A percentile compares a stretch with the other conserved stretches of the same genome.
phyloP scores from a whole-genome alignment of 2,113 vertebrate genomes.

The Vidua chalybeata region DNA sequence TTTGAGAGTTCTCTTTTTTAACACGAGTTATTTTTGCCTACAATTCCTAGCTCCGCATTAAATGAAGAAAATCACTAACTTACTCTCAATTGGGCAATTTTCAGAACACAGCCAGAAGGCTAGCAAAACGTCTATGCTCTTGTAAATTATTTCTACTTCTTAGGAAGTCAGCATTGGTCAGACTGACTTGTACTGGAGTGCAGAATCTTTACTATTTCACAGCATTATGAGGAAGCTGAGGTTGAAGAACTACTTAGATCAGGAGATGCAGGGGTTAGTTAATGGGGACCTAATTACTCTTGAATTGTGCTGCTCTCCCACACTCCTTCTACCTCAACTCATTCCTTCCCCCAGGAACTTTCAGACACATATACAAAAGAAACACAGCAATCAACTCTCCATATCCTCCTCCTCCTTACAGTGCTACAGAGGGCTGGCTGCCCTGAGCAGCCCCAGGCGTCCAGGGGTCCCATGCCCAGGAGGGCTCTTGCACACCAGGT shows the following conservation, averaged over 20 bases:
- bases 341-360: background rate
- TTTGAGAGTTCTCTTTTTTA: background rate
- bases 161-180: background rate
- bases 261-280: background rate
- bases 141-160: background rate
- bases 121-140: rapidly evolving
- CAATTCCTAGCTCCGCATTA: background rate
- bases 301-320: background rate
- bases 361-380: background rate
- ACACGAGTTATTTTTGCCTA: background rate
- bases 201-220: background rate
- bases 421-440: background rate
- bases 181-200: background rate
- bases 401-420: background rate
- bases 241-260: background rate
- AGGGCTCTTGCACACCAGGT: background rate
- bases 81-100: background rate
- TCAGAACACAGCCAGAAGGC: background rate
- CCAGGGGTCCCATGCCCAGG: background rate
- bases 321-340: background rate
- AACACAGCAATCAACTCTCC: background rate
- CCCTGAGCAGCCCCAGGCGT: background rate
- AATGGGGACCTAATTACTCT: background rate
- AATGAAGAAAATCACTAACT: background rate
- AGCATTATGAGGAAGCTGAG: background rate